Evolutionary conservation across 2,113 vertebrate species (phyloP).

Genomic region (Pardalotus punctatus): DNA sequence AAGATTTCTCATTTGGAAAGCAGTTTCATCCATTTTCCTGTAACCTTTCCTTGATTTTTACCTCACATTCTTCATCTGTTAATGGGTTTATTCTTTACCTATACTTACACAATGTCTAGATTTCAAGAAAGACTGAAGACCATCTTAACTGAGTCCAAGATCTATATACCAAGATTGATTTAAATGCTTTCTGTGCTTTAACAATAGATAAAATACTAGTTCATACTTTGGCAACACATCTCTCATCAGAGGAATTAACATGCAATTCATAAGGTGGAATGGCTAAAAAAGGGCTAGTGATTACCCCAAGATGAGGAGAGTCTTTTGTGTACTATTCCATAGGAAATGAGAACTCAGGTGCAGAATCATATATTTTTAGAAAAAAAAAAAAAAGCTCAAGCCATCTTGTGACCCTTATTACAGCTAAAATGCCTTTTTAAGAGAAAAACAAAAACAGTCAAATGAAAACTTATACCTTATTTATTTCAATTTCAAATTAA

Average conservation of each 20-base stretch:
- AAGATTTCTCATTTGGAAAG: background rate
- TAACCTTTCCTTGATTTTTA: background rate
- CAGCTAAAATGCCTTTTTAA: background rate
- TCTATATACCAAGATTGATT: background rate
- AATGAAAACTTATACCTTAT: background rate
- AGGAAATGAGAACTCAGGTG: background rate
- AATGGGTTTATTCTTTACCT: background rate
- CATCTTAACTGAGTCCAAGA: background rate
- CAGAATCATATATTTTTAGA: background rate
- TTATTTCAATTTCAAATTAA: background rate
- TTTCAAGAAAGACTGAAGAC: background rate
- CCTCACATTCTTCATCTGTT: background rate
- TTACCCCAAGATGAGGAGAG: background rate
- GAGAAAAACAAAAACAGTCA: background rate
- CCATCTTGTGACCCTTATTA: background rate
- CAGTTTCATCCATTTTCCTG: background rate
- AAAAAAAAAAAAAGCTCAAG: background rate
- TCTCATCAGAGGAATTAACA: background rate
- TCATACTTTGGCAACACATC: background rate
- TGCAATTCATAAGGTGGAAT: background rate
- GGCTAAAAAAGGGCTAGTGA: background rate
- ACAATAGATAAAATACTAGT: background rate
- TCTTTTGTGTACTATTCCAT: rapidly evolving
- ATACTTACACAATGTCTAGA: background rate
- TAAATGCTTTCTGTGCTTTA: background rate